Evolutionary conservation across 2,797 vertebrate species (phyloP), one percentile per base, ranked within the genome.

Genomic region (Buphagus erythrorhynchus): DNA sequence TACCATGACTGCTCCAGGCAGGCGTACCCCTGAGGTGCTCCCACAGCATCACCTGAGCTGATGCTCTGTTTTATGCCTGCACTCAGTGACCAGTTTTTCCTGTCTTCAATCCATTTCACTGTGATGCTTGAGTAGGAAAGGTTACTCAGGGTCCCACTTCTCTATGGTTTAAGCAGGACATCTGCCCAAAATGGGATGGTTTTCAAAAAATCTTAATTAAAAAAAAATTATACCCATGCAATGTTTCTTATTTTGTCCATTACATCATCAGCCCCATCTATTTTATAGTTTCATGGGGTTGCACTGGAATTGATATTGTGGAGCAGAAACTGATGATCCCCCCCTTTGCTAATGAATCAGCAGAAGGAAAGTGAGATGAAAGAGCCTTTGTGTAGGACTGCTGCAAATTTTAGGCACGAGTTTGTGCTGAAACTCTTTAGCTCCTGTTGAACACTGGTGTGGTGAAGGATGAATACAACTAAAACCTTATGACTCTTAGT

Each of bases 171-270:
- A 71, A 88, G 35, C 6, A 8, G 25, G 40, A 82, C 35, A 46
- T 85, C 18, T 72, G 77, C 55, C 71, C 6, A 2, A 66, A 88
- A 79, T 25, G 21, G 31, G 46, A 88, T 4, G 2, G 7, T 69
- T 94, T 94, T 59, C 6, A 86, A 95, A 90, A 93, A 81, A 58
- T 12, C 11, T 67, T 67, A 55, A 67, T 78, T 65, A 20, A 67
- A 87, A 87, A 76, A 66, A 69, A 35, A 38, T 29, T 21, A 59
- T 66, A 51, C 12, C 25, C 66, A 25, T 55, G 26, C 36, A 59
- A 18, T 24, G 9, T 69, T 90, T 92, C 76, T 90, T 90, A 76
- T 88, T 95, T 87, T 71, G 24, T 62, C n/a, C 40, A 63, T 76
- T 86, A 75, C 62, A 35, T 93, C 69, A 90, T 42, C 55, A 68